These are phyloP conservation scores for Emmelina monodactyla DNA, from an alignment of 2,888 invertebrate species.

Conservation along the genomic window DNA sequence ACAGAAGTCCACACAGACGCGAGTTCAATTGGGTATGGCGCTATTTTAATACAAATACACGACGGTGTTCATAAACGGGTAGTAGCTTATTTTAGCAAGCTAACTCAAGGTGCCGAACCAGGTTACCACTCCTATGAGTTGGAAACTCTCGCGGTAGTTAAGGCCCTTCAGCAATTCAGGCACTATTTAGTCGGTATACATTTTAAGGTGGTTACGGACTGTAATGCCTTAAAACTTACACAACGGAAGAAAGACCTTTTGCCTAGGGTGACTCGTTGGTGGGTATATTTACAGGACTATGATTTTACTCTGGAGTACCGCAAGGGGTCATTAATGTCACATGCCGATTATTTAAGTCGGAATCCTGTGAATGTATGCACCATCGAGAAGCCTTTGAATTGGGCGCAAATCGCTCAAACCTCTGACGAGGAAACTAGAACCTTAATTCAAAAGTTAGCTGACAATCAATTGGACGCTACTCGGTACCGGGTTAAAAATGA, in stretches of 20 bases:
- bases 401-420: not conserved
- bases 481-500: constrained; percentile 6
- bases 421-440: not conserved
- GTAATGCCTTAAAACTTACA: constrained; percentile 1
- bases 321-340: not conserved
- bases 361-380: not conserved
- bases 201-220: constrained; percentile 3
- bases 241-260: constrained; percentile 2
- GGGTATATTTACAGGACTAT: not conserved
- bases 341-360: not conserved
- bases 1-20: too few species aligned
- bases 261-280: constrained; percentile 4
- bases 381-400: not conserved
- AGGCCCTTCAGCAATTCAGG: too few species aligned
- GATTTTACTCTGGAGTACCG: constrained; percentile 1
- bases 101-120: too few species aligned
- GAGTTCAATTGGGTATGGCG: too few species aligned
- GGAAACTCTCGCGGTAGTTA: too few species aligned
- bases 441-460: not conserved
- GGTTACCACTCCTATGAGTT: too few species aligned
- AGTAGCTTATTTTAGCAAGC: too few species aligned
- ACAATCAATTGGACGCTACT: constrained; percentile 5
- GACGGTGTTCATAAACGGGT: too few species aligned
- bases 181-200: constrained; percentile 1
- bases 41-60: too few species aligned